These are phyloP conservation scores for Anagyrus pseudococci DNA, from an alignment of 2,888 invertebrate genomes.

Conservation along the genomic window DNA sequence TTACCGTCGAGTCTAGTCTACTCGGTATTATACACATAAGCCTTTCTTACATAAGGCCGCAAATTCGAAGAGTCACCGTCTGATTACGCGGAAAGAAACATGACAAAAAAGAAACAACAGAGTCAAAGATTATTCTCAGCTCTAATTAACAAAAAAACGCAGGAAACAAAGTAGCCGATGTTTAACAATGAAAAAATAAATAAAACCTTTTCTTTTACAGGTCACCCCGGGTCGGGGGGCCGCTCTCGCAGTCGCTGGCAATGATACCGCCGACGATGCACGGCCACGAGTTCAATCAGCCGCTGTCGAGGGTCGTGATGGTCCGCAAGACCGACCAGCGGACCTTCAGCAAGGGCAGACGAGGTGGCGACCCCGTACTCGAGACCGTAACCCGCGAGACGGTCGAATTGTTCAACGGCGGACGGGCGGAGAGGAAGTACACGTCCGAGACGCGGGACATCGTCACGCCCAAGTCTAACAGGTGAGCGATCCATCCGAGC, in stretches of 20 bases:
- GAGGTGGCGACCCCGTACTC: slow-evolving; percentile 70
- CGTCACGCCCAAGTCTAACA: slow-evolving; percentile 59
- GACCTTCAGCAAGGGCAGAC: slow-evolving; percentile 68
- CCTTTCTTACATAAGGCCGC: no score
- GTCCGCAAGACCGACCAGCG: slow-evolving; percentile 73
- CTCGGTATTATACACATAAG: no score
- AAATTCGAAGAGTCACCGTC: no score
- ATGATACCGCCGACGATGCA: slow-evolving; percentile 62
- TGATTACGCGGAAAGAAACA: no score
- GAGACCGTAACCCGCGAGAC: slow-evolving; percentile 73
- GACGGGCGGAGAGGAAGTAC: slow-evolving; percentile 70
- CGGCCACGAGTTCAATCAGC: slow-evolving; percentile 60
- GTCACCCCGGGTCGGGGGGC: slow-evolving; percentile 59
- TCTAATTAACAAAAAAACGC: no score
- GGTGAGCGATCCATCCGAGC: no score
- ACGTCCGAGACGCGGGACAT: slow-evolving; percentile 70
- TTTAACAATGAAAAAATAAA: no score
- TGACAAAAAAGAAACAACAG: no score
- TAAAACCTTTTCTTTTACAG: slow-evolving; percentile 44
- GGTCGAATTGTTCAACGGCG: slow-evolving; percentile 71
- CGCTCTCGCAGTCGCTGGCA: slow-evolving; percentile 58
- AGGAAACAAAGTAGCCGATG: no score
- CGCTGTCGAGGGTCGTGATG: slow-evolving; percentile 71
- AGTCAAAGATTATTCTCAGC: no score
- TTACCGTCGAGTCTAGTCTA: no score